Evolutionary conservation across 2,797 vertebrate genomes (phyloP).

Genomic region (Netta rufina): DNA sequence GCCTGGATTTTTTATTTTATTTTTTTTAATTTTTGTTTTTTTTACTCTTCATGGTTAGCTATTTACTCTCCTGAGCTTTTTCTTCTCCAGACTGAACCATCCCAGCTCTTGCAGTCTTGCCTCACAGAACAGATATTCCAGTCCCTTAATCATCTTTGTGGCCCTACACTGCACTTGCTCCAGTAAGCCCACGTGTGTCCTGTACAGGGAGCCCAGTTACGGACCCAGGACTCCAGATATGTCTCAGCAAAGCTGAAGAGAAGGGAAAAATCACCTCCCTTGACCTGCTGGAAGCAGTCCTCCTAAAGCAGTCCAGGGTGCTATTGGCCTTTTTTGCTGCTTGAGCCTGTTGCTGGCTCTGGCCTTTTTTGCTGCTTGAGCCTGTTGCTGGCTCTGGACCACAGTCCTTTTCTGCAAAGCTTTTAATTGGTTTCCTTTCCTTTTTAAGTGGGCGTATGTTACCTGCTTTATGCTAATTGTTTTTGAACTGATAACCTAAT

Average conservation of each 20-base stretch:
- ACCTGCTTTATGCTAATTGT: neutral
- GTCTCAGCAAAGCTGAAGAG: neutral
- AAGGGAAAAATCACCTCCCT: neutral
- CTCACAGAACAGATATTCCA: neutral
- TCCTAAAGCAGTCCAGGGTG: neutral
- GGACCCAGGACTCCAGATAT: neutral
- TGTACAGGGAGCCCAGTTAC: neutral
- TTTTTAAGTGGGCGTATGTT: neutral
- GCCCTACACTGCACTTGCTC: neutral
- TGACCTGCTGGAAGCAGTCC: fast-evolving
- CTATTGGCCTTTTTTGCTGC: neutral
- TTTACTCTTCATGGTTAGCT: neutral
- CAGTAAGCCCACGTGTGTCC: neutral
- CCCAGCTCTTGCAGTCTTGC: neutral
- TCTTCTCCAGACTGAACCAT: neutral
- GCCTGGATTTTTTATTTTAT: neutral
- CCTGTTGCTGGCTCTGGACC: neutral
- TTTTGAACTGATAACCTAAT: neutral
- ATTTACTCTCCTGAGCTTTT: neutral
- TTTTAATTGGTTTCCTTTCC: neutral
- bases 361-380: neutral
- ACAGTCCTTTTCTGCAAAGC: neutral
- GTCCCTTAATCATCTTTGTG: neutral
- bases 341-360: neutral
- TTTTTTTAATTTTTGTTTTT: neutral